phyloP scores from a whole-genome alignment of 30 jellyfish, hydroid and myxozoan species.

The Pelagia noctiluca region DNA sequence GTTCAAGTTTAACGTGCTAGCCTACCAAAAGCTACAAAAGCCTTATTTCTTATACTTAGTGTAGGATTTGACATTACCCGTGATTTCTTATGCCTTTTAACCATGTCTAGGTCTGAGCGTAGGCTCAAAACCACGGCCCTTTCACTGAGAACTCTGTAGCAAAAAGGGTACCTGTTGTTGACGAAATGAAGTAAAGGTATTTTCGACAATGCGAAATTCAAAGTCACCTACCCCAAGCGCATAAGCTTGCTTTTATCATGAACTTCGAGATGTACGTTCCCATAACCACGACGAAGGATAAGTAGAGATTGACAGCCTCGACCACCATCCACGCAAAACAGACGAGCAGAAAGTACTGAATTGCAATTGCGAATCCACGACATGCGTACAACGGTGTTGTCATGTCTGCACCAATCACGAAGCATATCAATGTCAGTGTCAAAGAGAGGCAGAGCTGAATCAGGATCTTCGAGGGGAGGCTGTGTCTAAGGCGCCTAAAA shows the following conservation, averaged over 20 bases:
- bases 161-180: too few relatives aligned
- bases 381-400: constrained; percentile 30
- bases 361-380: constrained; percentile 41
- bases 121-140: too few relatives aligned
- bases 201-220: too few relatives aligned
- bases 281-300: constrained; percentile 54
- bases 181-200: too few relatives aligned
- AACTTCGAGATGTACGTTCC: constrained; percentile 45
- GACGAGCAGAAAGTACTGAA: constrained; percentile 62
- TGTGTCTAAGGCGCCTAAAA: constrained; percentile 58
- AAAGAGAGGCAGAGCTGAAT: constrained; percentile 43
- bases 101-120: too few relatives aligned
- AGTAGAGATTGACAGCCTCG: constrained; percentile 55
- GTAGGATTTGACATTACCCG: too few relatives aligned
- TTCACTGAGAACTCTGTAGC: too few relatives aligned
- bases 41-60: too few relatives aligned
- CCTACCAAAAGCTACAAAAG: too few relatives aligned
- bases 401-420: constrained; percentile 63
- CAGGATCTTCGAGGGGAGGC: constrained; percentile 67
- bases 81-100: too few relatives aligned
- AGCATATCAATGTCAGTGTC: constrained; percentile 52
- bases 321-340: constrained; percentile 60
- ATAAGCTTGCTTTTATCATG: constrained; percentile 52
- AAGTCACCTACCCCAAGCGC: constrained; percentile 84
- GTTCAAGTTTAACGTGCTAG: too few relatives aligned